Conservation (phyloP, 2,113 vertebrate species). For the Ptychochromis oligacanthus region DNA sequence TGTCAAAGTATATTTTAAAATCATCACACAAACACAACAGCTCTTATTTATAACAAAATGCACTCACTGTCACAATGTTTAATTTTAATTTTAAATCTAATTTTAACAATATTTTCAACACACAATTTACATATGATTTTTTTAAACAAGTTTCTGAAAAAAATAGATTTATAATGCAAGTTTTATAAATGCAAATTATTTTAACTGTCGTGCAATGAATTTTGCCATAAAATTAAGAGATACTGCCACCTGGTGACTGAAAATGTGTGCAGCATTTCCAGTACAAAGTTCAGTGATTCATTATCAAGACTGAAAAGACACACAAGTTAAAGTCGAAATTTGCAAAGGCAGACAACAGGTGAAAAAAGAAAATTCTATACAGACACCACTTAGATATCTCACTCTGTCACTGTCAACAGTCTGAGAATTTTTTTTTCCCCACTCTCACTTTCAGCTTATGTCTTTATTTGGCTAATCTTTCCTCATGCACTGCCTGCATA, state of each 20-base stretch:
- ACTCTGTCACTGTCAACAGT: not conserved
- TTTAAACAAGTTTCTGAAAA: not conserved
- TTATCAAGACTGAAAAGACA: not conserved
- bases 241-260: slow-evolving; percentile 45
- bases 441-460: not conserved
- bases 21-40: too few species aligned
- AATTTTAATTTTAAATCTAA: not conserved
- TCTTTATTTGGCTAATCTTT: not conserved
- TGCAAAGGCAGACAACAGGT: not conserved
- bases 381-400: not conserved
- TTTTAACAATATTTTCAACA: not conserved
- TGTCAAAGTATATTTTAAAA: not conserved
- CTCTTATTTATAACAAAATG: not conserved
- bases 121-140: not conserved
- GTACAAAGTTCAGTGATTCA: not conserved
- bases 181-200: not conserved
- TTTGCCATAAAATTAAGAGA: not conserved
- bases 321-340: not conserved
- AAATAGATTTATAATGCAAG: not conserved
- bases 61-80: not conserved
- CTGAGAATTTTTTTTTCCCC: not conserved
- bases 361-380: not conserved
- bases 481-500: not conserved
- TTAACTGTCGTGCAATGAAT: accelerated
- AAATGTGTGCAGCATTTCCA: not conserved